A percentile compares a stretch with the other conserved stretches of the same genome.
Evolutionary conservation across 2,888 invertebrate species (phyloP).

Genomic region (Cataglyphis rosenhaueri): DNA sequence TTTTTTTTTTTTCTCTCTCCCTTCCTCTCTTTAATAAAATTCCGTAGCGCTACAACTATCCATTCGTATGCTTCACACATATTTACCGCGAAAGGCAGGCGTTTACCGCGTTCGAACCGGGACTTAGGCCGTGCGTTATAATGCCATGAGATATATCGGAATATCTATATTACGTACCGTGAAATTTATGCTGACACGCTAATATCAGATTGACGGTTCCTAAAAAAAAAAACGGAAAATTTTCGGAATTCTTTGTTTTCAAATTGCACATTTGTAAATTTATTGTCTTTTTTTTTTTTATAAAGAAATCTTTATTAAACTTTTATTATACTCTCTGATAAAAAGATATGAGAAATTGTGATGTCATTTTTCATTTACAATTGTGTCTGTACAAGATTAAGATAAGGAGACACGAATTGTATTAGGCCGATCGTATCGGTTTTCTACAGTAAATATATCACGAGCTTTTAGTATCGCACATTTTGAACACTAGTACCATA

Average conservation of each 20-base stretch:
- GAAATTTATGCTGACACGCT: neutral
- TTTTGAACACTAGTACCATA: neutral
- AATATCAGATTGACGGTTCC: neutral
- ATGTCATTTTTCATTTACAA: constrained; percentile 17
- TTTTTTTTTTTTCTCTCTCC: neutral
- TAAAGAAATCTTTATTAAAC: neutral
- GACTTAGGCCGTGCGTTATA: neutral
- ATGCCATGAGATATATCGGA: neutral
- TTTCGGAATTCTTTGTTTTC: neutral
- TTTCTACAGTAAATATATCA: neutral
- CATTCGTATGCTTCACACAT: neutral
- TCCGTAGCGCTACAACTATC: neutral
- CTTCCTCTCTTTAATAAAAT: neutral
- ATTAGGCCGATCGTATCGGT: neutral
- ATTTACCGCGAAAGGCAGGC: neutral
- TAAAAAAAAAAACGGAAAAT: neutral
- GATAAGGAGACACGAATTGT: constrained; percentile 9
- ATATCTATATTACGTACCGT: neutral
- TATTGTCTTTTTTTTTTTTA: neutral
- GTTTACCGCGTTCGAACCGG: neutral
- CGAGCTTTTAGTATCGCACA: neutral
- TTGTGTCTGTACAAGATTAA: constrained; percentile 4
- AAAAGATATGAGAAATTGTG: neutral
- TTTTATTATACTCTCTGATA: neutral
- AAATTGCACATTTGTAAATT: neutral